Evolutionary conservation across 2,888 invertebrate species (phyloP).

Genomic region (Dryadula phaetusa): DNA sequence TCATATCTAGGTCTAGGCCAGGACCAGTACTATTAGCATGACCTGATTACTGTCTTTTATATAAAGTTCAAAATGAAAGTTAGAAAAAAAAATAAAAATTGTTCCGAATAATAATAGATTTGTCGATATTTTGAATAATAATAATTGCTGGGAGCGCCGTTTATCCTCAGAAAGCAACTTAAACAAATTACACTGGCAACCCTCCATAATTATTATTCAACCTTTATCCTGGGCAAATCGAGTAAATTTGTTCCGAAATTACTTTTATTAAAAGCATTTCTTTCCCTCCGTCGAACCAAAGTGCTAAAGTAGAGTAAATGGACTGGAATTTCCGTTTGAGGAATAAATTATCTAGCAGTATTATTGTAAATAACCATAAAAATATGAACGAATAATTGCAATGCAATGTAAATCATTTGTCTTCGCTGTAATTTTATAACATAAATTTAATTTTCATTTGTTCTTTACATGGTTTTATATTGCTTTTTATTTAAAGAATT

Average conservation of each 20-base stretch:
- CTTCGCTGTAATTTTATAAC: neutral
- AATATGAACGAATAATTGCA: slow-evolving; percentile 17
- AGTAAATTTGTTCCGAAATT: slow-evolving; percentile 78
- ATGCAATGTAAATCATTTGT: neutral
- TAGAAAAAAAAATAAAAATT: too few relatives aligned
- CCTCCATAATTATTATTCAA: slow-evolving; percentile 75
- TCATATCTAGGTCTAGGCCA: neutral
- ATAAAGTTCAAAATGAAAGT: too few relatives aligned
- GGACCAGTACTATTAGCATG: neutral
- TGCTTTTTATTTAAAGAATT: neutral
- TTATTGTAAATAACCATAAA: slow-evolving; percentile 63
- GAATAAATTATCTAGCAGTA: slow-evolving; percentile 75
- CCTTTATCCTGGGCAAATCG: slow-evolving; percentile 74
- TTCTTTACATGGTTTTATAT: too few relatives aligned
- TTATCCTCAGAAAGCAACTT: slow-evolving; percentile 56
- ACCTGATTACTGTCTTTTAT: neutral
- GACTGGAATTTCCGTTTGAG: slow-evolving; percentile 76
- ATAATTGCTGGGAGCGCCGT: slow-evolving; percentile 34
- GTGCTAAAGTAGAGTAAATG: slow-evolving; percentile 80
- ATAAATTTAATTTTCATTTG: neutral
- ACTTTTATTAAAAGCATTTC: slow-evolving; percentile 81
- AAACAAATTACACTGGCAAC: slow-evolving; percentile 64
- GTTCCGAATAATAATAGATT: slow-evolving; percentile 25
- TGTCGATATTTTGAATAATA: slow-evolving; percentile 42
- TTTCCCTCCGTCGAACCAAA: slow-evolving; percentile 73